phyloP scores from a whole-genome alignment of 2,888 invertebrate genomes.

The Chymomyza fuscimana region DNA sequence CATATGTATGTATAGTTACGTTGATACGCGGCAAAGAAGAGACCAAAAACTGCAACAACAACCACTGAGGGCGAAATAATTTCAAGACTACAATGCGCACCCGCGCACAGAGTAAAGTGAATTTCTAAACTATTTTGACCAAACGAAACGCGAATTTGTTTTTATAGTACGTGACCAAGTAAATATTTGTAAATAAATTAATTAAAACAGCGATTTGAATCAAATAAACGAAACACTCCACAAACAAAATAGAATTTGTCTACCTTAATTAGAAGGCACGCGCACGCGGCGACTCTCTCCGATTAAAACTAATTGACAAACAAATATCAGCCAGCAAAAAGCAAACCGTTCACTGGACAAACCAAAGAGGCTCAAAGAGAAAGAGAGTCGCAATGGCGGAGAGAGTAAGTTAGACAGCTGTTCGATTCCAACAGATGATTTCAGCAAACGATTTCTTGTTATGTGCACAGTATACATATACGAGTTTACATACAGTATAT shows the following conservation, averaged over 20 bases:
- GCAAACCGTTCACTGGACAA: conserved; percentile 6
- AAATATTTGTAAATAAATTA: not conserved
- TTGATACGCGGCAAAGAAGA: not conserved
- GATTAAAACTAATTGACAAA: conserved; percentile 64
- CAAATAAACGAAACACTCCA: conserved; percentile 6
- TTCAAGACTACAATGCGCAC: not conserved
- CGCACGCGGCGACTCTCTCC: conserved; percentile 42
- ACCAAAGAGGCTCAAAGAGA: not conserved
- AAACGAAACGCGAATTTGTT: conserved; percentile 19
- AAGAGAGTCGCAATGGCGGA: not conserved
- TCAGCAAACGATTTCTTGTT: not conserved
- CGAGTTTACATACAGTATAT: not conserved
- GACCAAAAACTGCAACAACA: not conserved
- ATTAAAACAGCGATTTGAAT: not conserved
- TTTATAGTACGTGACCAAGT: conserved; percentile 15
- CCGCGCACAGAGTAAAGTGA: not conserved
- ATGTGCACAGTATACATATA: not conserved
- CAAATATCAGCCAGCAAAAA: conserved; percentile 32
- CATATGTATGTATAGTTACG: not conserved
- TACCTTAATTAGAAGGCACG: conserved; percentile 17
- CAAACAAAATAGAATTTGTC: conserved; percentile 36
- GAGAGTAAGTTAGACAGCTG: not conserved
- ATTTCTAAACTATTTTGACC: not conserved
- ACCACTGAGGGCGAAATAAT: not conserved
- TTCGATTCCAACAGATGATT: not conserved